A percentile compares a stretch with the other conserved stretches of the same genome.
These are phyloP conservation scores for Caenorhabditis becei DNA, from an alignment of 2,888 invertebrate genomes.

Conservation along the genomic window DNA sequence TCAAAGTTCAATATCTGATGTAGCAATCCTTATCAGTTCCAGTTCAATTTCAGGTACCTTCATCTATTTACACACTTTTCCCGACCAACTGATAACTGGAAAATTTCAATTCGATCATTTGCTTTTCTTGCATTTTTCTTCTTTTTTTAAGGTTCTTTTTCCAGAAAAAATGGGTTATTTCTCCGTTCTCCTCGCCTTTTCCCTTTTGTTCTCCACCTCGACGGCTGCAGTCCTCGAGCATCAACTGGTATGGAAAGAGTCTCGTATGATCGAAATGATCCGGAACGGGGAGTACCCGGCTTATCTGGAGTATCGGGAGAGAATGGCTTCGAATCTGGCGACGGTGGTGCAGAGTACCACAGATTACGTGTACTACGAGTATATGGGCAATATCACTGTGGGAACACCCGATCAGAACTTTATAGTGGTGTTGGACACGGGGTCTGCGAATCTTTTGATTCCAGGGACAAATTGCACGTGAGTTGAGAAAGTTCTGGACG, in stretches of 20 bases:
- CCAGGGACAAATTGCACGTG: conserved; percentile 66
- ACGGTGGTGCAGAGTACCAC: conserved; percentile 45
- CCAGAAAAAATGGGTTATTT: conserved; percentile 1
- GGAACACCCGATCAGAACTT: conserved; percentile 69
- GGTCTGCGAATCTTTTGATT: conserved; percentile 65
- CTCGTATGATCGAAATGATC: conserved; percentile 63
- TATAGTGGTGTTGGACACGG: conserved; percentile 66
- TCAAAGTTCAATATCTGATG: conserved; percentile 56
- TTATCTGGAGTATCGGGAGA: conserved; percentile 48
- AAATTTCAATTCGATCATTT: no score
- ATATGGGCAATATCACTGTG: conserved; percentile 66
- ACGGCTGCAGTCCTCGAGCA: conserved; percentile 64
- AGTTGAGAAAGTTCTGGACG: conserved; percentile 21
- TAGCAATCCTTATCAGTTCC: conserved; percentile 38
- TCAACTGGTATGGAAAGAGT: conserved; percentile 53
- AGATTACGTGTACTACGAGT: conserved; percentile 64
- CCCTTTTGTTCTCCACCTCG: conserved; percentile 13
- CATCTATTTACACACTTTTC: background rate
- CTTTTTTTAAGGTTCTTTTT: background rate
- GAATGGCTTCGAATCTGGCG: conserved; percentile 33
- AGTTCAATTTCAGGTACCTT: conserved; percentile 6
- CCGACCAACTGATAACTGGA: conserved; percentile 18
- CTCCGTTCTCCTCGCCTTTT: conserved; percentile 15
- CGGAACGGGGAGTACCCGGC: conserved; percentile 56
- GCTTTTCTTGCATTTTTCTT: background rate